Conservation (phyloP, 2,888 invertebrate species). For the Molorchus minor region DNA sequence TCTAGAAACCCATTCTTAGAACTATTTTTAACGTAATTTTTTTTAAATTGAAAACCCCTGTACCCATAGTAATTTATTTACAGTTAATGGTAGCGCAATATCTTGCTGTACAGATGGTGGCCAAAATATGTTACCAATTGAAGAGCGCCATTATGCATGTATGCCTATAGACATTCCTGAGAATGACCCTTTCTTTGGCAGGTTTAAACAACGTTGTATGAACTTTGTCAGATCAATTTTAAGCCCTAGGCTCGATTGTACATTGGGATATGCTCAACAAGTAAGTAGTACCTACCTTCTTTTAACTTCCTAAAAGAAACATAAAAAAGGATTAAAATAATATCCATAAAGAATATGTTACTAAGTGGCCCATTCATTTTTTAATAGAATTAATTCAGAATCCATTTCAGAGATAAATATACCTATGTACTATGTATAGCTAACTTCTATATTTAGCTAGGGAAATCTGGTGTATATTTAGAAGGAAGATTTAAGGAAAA, state of each 20-base stretch:
- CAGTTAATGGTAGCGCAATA: conserved; percentile 75
- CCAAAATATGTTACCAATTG: conserved; percentile 62
- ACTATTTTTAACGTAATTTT: no score
- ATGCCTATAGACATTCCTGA: conserved; percentile 71
- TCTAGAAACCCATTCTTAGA: no score
- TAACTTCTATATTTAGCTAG: no score
- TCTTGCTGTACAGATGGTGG: conserved; percentile 77
- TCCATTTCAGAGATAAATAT: no score
- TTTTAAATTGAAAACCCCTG: no score
- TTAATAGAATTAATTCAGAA: no score
- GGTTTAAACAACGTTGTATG: conserved; percentile 71
- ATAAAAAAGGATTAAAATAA: conserved; percentile 1
- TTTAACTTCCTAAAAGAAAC: neutral
- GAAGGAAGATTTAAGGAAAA: no score
- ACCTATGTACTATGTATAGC: no score
- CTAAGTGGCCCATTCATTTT: no score
- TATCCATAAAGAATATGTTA: no score
- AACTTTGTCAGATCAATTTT: conserved; percentile 78
- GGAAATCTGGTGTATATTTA: no score
- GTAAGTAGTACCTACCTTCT: conserved; percentile 57
- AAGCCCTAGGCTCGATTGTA: conserved; percentile 73
- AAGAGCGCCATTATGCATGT: conserved; percentile 73
- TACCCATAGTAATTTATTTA: no score
- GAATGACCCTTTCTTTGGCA: conserved; percentile 69
- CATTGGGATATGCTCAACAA: conserved; percentile 76